Percentiles rank a stretch among this genome's conserved stretches.
Evolutionary conservation across 1,140 invertebrate species (phyloP).

Genomic region (Hylyphantes graminicola): DNA sequence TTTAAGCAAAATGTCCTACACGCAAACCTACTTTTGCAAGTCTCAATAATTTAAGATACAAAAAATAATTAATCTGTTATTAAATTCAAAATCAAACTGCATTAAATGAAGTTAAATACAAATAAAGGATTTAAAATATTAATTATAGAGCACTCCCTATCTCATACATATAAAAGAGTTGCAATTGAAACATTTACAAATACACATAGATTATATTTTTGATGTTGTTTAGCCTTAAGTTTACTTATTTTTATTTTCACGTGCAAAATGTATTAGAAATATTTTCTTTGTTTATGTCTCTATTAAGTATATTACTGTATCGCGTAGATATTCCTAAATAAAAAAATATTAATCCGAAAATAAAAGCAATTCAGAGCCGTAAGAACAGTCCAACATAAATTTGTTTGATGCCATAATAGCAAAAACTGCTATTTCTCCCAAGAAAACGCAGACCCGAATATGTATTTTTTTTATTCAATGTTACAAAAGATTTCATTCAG

Average conservation of each 20-base stretch:
- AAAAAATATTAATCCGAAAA: conserved; percentile 2
- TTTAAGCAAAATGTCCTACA: background rate
- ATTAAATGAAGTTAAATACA: no score
- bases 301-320: background rate
- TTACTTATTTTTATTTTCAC: no score
- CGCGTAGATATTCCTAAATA: conserved; percentile 1
- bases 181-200: no score
- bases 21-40: background rate
- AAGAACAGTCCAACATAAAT: conserved; percentile 27
- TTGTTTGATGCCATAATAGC: conserved; percentile 17
- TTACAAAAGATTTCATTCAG: conserved; percentile 29
- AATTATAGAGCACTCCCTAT: no score
- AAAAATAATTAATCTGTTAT: background rate
- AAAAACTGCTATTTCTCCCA: conserved; percentile 16
- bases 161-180: no score
- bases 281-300: conserved; percentile 9
- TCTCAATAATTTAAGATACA: background rate
- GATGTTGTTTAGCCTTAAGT: no score
- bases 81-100: background rate
- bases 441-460: conserved; percentile 23
- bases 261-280: background rate
- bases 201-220: no score
- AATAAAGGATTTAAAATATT: no score
- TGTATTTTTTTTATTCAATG: conserved; percentile 46
- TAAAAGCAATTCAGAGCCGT: conserved; percentile 7